phyloP scores from a whole-genome alignment of 2,113 vertebrate species.

The Oceanites oceanicus region DNA sequence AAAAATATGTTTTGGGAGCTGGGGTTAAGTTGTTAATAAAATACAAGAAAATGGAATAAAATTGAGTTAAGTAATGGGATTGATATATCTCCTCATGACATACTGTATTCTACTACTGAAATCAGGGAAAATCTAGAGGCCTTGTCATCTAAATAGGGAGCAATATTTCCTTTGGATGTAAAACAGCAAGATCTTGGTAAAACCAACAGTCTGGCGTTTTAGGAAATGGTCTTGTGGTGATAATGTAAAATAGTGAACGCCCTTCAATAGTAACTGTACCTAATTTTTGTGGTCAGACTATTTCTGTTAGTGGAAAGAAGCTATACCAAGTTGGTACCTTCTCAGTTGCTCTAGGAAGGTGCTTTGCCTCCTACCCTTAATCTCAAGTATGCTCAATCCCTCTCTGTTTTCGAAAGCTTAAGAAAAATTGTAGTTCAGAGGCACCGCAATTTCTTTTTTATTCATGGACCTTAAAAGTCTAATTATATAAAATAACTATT shows the following conservation, averaged over 20 bases:
- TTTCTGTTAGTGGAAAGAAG: not conserved
- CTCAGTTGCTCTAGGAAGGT: not conserved
- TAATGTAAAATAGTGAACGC: not conserved
- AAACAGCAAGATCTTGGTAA: not conserved
- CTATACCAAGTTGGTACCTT: not conserved
- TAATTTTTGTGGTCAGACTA: no score
- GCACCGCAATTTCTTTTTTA: not conserved
- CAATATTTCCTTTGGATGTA: not conserved
- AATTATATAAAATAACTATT: not conserved
- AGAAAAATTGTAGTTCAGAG: not conserved
- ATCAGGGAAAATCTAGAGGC: not conserved
- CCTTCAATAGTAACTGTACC: not conserved
- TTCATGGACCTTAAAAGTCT: not conserved
- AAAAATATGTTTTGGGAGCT: not conserved
- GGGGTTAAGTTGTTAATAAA: not conserved
- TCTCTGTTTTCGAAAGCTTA: not conserved
- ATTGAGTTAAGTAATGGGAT: not conserved
- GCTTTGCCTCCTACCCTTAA: not conserved
- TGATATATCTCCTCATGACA: not conserved
- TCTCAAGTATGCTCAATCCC: not conserved
- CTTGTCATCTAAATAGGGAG: not conserved
- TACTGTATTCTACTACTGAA: not conserved
- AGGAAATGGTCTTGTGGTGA: not conserved
- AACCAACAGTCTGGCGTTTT: not conserved
- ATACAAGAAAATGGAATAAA: not conserved